Base-by-base conservation (phyloP, 2,888 invertebrate genomes). In the Erebia palarica region DNA sequence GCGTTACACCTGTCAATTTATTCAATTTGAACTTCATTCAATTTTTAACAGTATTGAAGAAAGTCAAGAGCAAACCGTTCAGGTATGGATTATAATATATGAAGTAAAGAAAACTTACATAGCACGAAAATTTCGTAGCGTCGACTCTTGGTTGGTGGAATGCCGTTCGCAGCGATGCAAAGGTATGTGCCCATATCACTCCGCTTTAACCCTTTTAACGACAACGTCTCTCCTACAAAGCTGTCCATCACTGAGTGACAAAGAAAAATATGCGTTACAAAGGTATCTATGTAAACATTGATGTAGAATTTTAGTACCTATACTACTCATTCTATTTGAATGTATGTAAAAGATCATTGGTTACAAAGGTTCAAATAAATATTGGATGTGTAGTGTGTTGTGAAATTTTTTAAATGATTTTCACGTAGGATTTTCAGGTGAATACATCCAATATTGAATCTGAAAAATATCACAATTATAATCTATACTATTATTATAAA, bases 151-250 rank as follows among this genome's bases (percentile, higher is more conserved):
- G 96, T 94, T 7, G 97, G 97, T 21, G 97, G 97, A 47, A 97
- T 94, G 27, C 96, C 96, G 86, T 97, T 97, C 74, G 96, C 96
- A 49, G 97, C 97, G 78, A 97, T 97, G 90, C 97, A 97, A 72
- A 96, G 92, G 85, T 97, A 97, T 53, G 95, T 94, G 36, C 97
- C 98, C 96, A 98, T 98, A 86, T 97, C 97, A 10, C 95, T 94
- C 57, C 97, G 94, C 80, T 96, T 95, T 21, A 97, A 95, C 78
- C 96, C 96, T 79, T 94, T 95, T 80, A 97, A 89, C 53, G 95
- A 87, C 77, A 97, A 91, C 44, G 94, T 95, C 76, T 97, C 95
- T 0, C 97, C 96, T 77, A 95, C 96, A 84, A 94, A 95, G 74
- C 90, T 93, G 78, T 95, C 95, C 75, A 96, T 90, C 77, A 94